A percentile compares a stretch with the other conserved stretches of the same genome.
Conservation (phyloP, 1,140 invertebrate genomes). For the Pinna nobilis region DNA sequence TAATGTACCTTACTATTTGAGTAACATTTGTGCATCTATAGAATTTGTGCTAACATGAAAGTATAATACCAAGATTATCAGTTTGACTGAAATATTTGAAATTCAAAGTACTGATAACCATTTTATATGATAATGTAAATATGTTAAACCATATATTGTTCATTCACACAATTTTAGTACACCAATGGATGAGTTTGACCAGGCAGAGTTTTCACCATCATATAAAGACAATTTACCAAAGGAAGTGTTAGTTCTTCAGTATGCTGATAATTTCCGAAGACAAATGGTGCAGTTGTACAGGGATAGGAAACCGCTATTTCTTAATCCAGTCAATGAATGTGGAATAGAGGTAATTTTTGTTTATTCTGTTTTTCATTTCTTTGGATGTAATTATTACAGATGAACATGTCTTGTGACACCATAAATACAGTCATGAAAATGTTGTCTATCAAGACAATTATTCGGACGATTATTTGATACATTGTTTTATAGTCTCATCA, state of each 20-base stretch:
- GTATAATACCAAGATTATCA: no score
- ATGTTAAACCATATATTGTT: not conserved
- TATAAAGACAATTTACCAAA: constrained; percentile 85
- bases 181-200: constrained; percentile 67
- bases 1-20: no score
- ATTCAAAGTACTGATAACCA: not conserved
- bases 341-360: constrained; percentile 75
- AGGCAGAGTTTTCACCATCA: constrained; percentile 78
- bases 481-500: no score
- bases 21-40: no score
- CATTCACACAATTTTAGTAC: constrained; percentile 41
- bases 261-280: constrained; percentile 84
- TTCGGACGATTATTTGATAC: no score
- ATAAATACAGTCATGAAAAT: not conserved
- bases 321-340: constrained; percentile 89
- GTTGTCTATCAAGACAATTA: not conserved
- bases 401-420: no score
- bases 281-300: constrained; percentile 84
- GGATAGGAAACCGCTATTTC: constrained; percentile 82
- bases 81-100: no score
- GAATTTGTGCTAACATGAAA: no score
- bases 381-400: no score
- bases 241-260: constrained; percentile 82
- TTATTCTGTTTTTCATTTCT: no score
- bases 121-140: not conserved